Evolutionary conservation across 1,140 invertebrate genomes (phyloP), one percentile per base, ranked within the genome.

Genomic region (Drosophila albomicans): DNA sequence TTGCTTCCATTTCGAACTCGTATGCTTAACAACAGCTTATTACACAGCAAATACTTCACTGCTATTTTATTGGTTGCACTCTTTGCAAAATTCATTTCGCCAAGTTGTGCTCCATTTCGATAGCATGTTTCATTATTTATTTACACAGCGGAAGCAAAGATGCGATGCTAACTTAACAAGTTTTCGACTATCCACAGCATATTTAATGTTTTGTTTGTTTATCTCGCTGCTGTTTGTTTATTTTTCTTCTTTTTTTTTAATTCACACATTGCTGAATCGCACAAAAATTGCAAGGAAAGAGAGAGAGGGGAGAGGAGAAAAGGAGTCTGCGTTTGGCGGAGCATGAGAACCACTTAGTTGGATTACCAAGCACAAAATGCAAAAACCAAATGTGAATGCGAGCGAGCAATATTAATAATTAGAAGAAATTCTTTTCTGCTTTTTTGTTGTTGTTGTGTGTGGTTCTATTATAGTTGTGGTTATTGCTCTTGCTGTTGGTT

Each of bases 371-470:
- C 59, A 68, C 32, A 63, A 66, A 49, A 59, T 38, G 41, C 35
- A 67, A 69, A 69, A 16, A 20, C 57, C 6, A 8, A 48, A 20
- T 16, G n/a, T 46, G 38, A 41, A 41, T 46, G 45, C 13, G 45
- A 46, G 41, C 49, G 52, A 28, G 51, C 59, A 65, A 71, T 71
- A 75, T 75, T 72, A 71, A 65, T 75, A 75, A 75, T 75, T 75
- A 75, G 59, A 13, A 59, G 30, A 45, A 75, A 65, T 72, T 71
- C 30, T 69, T 25, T 20, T 10, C 20, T 25, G 20, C 20, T 13
- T 51, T n/a, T 41, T 30, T 25, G 32, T 8, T 30, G n/a, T 43
- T 15, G 30, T 67, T 13, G 11, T 25, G 30, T 30, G 48, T 41
- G 3, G 38, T 52, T 45, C 7, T 20, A 1, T 35, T 35, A 5